A percentile compares a stretch with the other conserved stretches of the same genome.
Evolutionary conservation across 2,888 invertebrate species (phyloP).

Genomic region (Stenoptilia bipunctidactyla): DNA sequence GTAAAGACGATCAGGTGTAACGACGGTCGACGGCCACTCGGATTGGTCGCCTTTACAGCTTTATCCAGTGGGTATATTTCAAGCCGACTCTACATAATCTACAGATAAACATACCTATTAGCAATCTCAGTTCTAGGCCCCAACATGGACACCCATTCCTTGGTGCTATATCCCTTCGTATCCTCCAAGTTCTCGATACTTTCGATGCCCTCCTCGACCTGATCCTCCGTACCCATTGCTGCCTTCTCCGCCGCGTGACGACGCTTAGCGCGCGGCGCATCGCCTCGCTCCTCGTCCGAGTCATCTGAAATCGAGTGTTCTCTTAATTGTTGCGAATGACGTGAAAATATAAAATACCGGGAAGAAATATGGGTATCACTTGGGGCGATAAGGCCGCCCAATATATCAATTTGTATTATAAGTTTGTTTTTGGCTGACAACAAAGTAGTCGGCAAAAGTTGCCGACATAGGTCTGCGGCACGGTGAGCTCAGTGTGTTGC

Average conservation of each 20-base stretch:
- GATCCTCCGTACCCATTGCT: conserved; percentile 82
- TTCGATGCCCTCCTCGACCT: conserved; percentile 86
- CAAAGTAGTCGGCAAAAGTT: too few species aligned
- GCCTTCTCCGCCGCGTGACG: conserved; percentile 89
- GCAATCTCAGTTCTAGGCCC: conserved; percentile 96
- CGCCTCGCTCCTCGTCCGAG: conserved; percentile 84
- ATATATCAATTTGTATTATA: background rate
- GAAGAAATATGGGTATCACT: background rate
- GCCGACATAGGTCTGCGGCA: too few species aligned
- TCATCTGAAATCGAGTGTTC: too few species aligned
- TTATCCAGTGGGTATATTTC: too few species aligned
- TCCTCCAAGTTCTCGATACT: conserved; percentile 98
- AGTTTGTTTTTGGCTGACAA: background rate
- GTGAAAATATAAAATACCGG: conserved; percentile 1
- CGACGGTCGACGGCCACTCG: too few species aligned
- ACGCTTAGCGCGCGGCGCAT: conserved; percentile 75
- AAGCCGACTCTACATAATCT: too few species aligned
- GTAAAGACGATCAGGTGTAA: too few species aligned
- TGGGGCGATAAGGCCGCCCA: background rate
- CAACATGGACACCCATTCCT: conserved; percentile 97
- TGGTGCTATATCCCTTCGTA: conserved; percentile 93
- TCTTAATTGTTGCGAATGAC: too few species aligned
- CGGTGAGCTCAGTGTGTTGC: too few species aligned
- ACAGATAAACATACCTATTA: conserved; percentile 79
- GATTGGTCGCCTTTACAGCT: too few species aligned